phyloP scores from a whole-genome alignment of 2,888 invertebrate genomes.

The Heliconius cydno region DNA sequence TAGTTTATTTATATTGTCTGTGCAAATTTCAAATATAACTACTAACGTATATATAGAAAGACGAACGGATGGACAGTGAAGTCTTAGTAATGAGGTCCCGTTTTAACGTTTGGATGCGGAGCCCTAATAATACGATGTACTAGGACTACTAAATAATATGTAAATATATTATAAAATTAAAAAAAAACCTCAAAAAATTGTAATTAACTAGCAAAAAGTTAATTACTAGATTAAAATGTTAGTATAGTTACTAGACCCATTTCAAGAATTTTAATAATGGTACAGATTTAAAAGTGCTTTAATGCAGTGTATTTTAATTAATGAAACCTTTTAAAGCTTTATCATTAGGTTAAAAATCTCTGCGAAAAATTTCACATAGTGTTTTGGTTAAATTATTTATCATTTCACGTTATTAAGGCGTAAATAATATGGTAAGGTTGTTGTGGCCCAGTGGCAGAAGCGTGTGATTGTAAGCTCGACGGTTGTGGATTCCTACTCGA shows the following conservation, averaged over 20 bases:
- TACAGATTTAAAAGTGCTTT: slow-evolving; percentile 1
- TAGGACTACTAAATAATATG: no score
- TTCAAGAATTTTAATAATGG: slow-evolving; percentile 11
- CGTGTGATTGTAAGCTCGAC: no score
- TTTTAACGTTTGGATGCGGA: no score
- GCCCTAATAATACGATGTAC: no score
- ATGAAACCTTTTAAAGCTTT: slow-evolving; percentile 13
- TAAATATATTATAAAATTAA: no score
- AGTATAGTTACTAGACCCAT: slow-evolving; percentile 12
- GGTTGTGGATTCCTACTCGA: no score
- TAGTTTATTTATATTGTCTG: no score
- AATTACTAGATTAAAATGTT: slow-evolving; percentile 4
- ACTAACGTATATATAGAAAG: no score
- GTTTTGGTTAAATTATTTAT: slow-evolving; percentile 11
- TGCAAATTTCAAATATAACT: no score
- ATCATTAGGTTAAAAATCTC: slow-evolving; percentile 6
- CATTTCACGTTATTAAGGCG: not conserved
- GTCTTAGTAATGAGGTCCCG: no score
- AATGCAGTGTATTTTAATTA: slow-evolving; percentile 6
- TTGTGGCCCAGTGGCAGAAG: no score
- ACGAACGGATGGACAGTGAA: no score
- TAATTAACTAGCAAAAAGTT: not conserved
- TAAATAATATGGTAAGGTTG: not conserved
- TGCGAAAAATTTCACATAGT: not conserved
- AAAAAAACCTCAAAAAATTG: not conserved